Evolutionary conservation across 2,113 vertebrate species (phyloP), one percentile per base, ranked within the genome.

Genomic region (Hylia prasina): DNA sequence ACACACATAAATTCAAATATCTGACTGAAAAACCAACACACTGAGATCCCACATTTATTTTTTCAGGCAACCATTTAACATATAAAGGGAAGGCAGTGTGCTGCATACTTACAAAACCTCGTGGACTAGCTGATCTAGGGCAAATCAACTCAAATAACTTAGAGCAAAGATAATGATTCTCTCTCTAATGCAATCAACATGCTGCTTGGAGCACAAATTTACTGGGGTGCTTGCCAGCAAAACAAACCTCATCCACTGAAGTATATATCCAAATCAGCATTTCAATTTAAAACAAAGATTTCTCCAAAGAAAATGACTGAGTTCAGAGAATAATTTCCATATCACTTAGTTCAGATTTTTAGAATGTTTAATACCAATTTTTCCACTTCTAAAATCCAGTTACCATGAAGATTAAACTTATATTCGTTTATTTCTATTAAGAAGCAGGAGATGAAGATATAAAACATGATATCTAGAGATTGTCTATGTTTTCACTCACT

Each of bases 81-180:
- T 14, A 44, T 35, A 42, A 77, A 82, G 42, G 50, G 13, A 63
- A 84, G 63, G 53, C 14, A 83, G 60, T 58, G 75, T 79, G 82
- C 87, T 94, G 47, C 22, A 33, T 44, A 37, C 60, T 78, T 72
- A 63, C 30, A 90, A 15, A 84, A 77, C 15, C 30, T 60, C 53
- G 14, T 11, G 35, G 33, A 76, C 47, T 82, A 76, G 39, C 40
- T 83, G 66, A 97, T 81, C 54, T 11, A 87, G 72, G 57, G 57
- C 88, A 97, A 68, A 87, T 80, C 53, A 94, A 81, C 64, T 56
- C 57, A 88, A 75, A 87, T 66, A 57, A 92, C 60, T 84, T n/a
- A 31, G 54, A 94, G 64, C 15, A 79, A 85, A 78, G 51, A 70
- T 45, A 56, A 58, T 13, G 13, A 75, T 31, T 58, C 24, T 39